Conservation (phyloP, 2,797 vertebrate genomes). For the Tokudaia muenninki region DNA sequence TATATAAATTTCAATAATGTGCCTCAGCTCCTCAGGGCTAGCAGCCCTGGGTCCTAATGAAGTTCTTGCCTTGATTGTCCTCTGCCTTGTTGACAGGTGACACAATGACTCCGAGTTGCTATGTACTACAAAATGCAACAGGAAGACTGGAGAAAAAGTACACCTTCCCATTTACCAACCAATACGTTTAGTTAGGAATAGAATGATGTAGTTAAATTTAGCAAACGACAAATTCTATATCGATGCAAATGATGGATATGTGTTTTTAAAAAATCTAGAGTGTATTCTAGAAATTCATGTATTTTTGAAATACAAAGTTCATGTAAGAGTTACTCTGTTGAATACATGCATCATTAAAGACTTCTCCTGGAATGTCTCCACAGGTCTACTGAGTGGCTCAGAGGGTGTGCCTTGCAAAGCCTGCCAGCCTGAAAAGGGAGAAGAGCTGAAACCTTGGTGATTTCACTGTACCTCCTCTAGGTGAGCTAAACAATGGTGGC, state of each 20-base stretch:
- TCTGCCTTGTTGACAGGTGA: not conserved
- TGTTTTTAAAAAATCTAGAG: not conserved
- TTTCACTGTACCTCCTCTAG: conserved; percentile 13
- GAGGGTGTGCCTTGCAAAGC: not conserved
- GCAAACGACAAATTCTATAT: rapidly evolving
- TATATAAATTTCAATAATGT: not conserved
- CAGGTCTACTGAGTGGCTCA: not conserved
- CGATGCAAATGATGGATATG: not conserved
- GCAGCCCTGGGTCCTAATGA: not conserved
- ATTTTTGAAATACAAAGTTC: not conserved
- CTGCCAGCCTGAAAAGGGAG: not conserved
- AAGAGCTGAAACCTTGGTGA: not conserved
- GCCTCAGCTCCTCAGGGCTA: not conserved
- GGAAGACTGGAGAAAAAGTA: not conserved
- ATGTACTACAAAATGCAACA: not conserved
- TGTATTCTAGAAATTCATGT: rapidly evolving
- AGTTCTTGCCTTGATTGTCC: not conserved
- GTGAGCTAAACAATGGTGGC: not conserved
- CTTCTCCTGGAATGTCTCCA: not conserved
- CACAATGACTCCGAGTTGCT: not conserved
- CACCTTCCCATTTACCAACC: not conserved
- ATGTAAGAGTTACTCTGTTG: not conserved
- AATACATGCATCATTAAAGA: not conserved
- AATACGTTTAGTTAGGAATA: not conserved
- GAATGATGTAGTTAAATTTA: not conserved